Base-by-base conservation (phyloP, 2,888 invertebrate species). In the Hoplodrina blanda region DNA sequence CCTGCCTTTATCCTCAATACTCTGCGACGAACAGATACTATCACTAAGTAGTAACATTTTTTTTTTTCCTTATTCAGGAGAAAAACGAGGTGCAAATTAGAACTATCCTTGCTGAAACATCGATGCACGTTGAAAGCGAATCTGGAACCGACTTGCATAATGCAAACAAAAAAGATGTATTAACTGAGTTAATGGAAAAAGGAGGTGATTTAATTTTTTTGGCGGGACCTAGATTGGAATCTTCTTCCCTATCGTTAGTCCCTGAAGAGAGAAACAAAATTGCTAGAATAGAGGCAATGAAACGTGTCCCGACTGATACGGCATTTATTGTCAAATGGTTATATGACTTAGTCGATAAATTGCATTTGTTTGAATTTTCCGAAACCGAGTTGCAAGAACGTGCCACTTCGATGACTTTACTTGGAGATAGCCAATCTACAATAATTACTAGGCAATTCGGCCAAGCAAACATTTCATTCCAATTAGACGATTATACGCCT, bases 1-100 rank as follows among this genome's bases (percentile, higher is more conserved):
- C 25, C 25, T 25, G 25, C 25, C 25, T 25, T 25, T 25, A 25
- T 25, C 25, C 25, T 25, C 25, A 25, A 25, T 25, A 25, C 25
- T 25, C 25, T 25, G 25, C 25, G 25, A 25, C 2, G 25, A 25
- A 25, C 25, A 25, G 25, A 25, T 25, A n/a, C n/a, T 25, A 25
- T 25, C 25, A 25, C 25, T 2, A 25, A 25, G 25, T 25, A 37
- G 41, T 41, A 52, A 63, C 3, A 46, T 11, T 0, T 1, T 1
- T 30, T 19, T 57, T 25, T 17, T 52, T 70, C 5, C 5, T 30
- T 46, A 60, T 69, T 41, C 74, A 95, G 95, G 93, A 95, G 78
- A 89, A 76, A 13, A 84, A 93, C 62, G 95, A 95, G 76, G 83
- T 80, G 69, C 94, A 93, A 60, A 85, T 95, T 63, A 87, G 88